Conservation (phyloP, 2,113 vertebrate genomes). For the Cebus imitator region DNA sequence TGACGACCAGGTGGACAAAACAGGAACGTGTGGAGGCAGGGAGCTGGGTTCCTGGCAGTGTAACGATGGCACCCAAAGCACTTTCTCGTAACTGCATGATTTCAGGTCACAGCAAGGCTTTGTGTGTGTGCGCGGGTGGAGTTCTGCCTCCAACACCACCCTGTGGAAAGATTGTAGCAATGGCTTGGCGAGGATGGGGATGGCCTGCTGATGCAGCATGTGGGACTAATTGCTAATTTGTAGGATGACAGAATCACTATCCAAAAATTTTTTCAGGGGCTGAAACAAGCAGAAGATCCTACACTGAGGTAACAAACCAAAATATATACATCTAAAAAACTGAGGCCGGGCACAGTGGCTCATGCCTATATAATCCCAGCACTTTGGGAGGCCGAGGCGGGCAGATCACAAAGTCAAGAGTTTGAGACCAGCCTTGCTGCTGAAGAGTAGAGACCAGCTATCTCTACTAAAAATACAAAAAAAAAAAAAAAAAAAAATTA, state of each 20-base stretch:
- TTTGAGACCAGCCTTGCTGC: too few relatives aligned
- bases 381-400: too few relatives aligned
- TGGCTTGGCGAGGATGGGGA: not conserved
- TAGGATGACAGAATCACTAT: not conserved
- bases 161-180: not conserved
- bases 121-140: too few relatives aligned
- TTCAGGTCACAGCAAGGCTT: not conserved
- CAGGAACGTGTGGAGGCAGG: rapidly evolving
- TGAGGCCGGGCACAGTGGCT: too few relatives aligned
- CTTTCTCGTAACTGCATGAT: not conserved
- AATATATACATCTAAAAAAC: not conserved
- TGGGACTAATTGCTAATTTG: not conserved
- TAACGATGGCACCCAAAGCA: not conserved
- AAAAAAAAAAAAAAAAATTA: too few relatives aligned
- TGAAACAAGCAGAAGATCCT: not conserved
- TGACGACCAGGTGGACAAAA: not conserved
- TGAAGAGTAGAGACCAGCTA: too few relatives aligned
- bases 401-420: too few relatives aligned
- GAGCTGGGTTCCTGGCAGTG: not conserved
- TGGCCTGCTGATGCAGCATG: not conserved
- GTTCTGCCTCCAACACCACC: not conserved
- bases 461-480: too few relatives aligned
- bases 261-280: not conserved
- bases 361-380: too few relatives aligned
- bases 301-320: not conserved